Percentiles rank a stretch among this genome's conserved stretches.
Evolutionary conservation across 2,797 vertebrate genomes (phyloP).

Genomic region (Trematomus bernacchii): DNA sequence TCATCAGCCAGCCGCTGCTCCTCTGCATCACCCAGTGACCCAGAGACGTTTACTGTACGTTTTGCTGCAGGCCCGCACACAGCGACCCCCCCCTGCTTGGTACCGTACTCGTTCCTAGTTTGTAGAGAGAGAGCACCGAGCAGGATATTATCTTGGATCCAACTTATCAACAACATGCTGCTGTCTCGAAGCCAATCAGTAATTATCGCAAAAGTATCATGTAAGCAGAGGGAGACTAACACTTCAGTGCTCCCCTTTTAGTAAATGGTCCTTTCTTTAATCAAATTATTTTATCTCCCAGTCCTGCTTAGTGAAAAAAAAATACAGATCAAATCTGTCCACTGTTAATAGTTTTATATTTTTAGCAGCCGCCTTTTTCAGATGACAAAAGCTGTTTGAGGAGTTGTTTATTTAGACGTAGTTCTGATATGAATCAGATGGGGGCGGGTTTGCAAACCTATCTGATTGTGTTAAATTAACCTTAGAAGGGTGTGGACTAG

Average conservation of each 20-base stretch:
- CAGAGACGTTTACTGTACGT: background rate
- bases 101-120: constrained; percentile 29
- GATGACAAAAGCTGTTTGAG: background rate
- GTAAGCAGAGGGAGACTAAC: constrained; percentile 27
- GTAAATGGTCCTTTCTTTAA: constrained; percentile 34
- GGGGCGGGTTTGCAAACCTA: background rate
- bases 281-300: constrained; percentile 51
- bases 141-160: constrained; percentile 68
- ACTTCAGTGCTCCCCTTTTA: constrained; percentile 19
- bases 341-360: constrained; percentile 4
- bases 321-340: constrained; percentile 1
- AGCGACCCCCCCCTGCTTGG: constrained; percentile 17
- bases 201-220: constrained; percentile 56
- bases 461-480: constrained; percentile 33
- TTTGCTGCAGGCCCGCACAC: constrained; percentile 1
- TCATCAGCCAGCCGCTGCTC: constrained; percentile 52
- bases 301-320: constrained; percentile 36
- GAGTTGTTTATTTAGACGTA: constrained; percentile 21
- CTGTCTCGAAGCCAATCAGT: constrained; percentile 59
- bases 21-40: constrained; percentile 46
- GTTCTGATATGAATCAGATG: constrained; percentile 5
- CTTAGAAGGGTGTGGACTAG: constrained; percentile 24
- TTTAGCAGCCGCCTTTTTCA: constrained; percentile 2
- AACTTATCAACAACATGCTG: constrained; percentile 56
- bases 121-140: constrained; percentile 38